phyloP scores from a whole-genome alignment of 1,140 invertebrate species.

The Drosophila pseudoobscura region DNA sequence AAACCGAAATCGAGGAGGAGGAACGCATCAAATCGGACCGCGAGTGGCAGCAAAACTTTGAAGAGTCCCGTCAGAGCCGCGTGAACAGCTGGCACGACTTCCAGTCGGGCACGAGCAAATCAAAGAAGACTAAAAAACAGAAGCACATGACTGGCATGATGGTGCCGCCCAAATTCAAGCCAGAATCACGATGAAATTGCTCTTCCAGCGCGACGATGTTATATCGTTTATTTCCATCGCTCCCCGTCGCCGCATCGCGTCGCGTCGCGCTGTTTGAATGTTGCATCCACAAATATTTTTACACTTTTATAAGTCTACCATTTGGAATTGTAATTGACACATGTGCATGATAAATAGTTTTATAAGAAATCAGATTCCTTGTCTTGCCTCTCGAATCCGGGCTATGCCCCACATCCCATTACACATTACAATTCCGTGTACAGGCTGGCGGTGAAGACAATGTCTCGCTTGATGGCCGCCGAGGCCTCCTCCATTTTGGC shows the following conservation, averaged over 20 bases:
- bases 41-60: constrained; percentile 99
- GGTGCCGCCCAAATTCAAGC: constrained; percentile 97
- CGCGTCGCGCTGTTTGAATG: constrained; percentile 7
- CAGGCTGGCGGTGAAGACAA: constrained; percentile 98
- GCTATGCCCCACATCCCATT: not conserved
- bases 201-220: constrained; percentile 13
- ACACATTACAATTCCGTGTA: constrained; percentile 88
- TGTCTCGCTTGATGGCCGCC: constrained; percentile 96
- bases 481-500: constrained; percentile 98
- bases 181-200: constrained; percentile 92
- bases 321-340: constrained; percentile 67
- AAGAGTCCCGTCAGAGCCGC: constrained; percentile 96
- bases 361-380: constrained; percentile 44
- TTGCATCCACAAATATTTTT: constrained; percentile 49
- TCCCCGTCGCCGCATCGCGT: not conserved
- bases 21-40: constrained; percentile 94
- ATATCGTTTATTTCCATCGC: constrained; percentile 1
- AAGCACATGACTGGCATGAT: constrained; percentile 88
- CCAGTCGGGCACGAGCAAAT: constrained; percentile 89
- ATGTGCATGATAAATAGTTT: constrained; percentile 62
- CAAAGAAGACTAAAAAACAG: constrained; percentile 89
- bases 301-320: constrained; percentile 71
- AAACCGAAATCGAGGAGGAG: constrained; percentile 96
- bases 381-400: constrained; percentile 5
- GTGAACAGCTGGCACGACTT: constrained; percentile 98